Conservation (phyloP, 2,888 invertebrate genomes). For the Thymelicus lineola region DNA sequence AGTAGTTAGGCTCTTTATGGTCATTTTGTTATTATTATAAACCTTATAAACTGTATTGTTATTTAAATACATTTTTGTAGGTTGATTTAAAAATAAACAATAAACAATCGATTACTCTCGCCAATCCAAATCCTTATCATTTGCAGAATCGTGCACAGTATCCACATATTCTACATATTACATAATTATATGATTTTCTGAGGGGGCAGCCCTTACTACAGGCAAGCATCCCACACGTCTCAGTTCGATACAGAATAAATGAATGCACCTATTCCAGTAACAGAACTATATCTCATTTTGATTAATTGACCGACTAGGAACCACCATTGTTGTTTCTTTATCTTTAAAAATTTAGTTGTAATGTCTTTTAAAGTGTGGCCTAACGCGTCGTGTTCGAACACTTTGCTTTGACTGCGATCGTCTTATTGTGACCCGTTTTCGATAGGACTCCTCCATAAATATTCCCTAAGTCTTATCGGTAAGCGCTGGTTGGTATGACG, state of each 20-base stretch:
- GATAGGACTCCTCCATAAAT: constrained; percentile 25
- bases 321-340: constrained; percentile 64
- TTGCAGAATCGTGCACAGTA: too few species aligned
- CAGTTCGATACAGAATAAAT: constrained; percentile 51
- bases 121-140: too few species aligned
- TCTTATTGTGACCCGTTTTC: constrained; percentile 32
- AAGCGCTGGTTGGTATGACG: constrained; percentile 16
- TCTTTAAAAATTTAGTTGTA: constrained; percentile 74
- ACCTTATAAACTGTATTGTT: too few species aligned
- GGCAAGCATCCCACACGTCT: constrained; percentile 49
- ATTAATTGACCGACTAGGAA: constrained; percentile 66
- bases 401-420: constrained; percentile 2
- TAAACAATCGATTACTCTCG: too few species aligned
- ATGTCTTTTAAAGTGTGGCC: constrained; percentile 65
- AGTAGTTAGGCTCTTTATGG: too few species aligned
- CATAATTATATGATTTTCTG: too few species aligned
- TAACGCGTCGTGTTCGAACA: constrained; percentile 43
- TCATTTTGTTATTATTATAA: too few species aligned
- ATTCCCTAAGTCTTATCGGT: constrained; percentile 19
- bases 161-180: too few species aligned
- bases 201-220: constrained; percentile 1
- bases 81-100: too few species aligned
- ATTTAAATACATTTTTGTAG: too few species aligned
- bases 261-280: constrained; percentile 74
- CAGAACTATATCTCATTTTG: constrained; percentile 70